These are phyloP conservation scores for Rhineura floridana DNA, from an alignment of 2,113 vertebrate species.

Conservation along the genomic window DNA sequence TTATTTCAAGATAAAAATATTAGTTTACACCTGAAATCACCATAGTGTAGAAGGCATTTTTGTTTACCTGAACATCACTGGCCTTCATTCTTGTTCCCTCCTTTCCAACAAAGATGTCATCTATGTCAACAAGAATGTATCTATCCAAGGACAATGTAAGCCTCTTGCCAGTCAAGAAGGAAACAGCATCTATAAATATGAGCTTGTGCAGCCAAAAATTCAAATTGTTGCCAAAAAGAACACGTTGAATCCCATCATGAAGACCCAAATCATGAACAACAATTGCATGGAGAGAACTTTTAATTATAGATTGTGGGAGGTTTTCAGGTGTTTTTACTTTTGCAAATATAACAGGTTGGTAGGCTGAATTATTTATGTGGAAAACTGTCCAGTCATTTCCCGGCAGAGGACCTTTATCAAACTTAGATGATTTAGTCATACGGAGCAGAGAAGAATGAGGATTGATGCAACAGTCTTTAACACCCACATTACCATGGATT, in stretches of 20 bases:
- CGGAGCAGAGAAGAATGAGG: conserved; percentile 79
- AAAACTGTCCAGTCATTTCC: conserved; percentile 82
- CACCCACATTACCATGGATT: conserved; percentile 72
- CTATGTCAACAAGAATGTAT: conserved; percentile 84
- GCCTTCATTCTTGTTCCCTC: conserved; percentile 84
- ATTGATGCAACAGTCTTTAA: conserved; percentile 81
- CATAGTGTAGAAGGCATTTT: neutral
- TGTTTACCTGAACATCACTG: conserved; percentile 81
- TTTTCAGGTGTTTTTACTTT: conserved; percentile 78
- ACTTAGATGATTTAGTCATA: conserved; percentile 79
- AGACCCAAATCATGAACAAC: conserved; percentile 81
- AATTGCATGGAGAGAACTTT: conserved; percentile 74
- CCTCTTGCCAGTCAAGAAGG: conserved; percentile 79
- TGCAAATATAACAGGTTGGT: conserved; percentile 80
- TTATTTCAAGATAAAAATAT: neutral
- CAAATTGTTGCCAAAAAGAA: conserved; percentile 81
- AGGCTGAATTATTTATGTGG: conserved; percentile 79
- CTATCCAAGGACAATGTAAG: conserved; percentile 80
- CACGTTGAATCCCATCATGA: conserved; percentile 80
- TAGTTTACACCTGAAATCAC: neutral
- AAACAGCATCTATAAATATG: conserved; percentile 82
- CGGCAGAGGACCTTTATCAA: conserved; percentile 75
- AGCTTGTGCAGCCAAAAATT: conserved; percentile 85
- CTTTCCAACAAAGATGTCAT: conserved; percentile 86
- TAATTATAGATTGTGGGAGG: conserved; percentile 65